Evolutionary conservation across 2,888 invertebrate genomes (phyloP).

Genomic region (Nineta flava): DNA sequence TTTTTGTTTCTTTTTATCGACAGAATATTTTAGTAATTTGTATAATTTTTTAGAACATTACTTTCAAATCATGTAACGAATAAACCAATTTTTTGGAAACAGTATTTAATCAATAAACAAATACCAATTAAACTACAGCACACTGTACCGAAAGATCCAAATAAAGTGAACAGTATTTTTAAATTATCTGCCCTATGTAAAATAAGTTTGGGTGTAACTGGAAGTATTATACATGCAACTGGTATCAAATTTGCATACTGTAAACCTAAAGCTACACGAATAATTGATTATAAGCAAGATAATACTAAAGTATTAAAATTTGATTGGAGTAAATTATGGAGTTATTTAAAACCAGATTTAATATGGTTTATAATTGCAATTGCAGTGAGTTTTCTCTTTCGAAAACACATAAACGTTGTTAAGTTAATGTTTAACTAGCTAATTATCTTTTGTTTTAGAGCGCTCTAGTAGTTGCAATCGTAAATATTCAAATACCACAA

Average conservation of each 20-base stretch:
- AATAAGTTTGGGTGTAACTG: slow-evolving; percentile 4
- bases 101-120: no score
- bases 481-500: slow-evolving; percentile 81
- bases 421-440: neutral
- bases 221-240: neutral
- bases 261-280: slow-evolving; percentile 18
- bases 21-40: no score
- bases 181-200: neutral
- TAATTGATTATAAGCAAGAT: slow-evolving; percentile 20
- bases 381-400: slow-evolving; percentile 39
- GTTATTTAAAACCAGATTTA: slow-evolving; percentile 58
- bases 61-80: no score
- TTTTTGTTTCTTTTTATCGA: no score
- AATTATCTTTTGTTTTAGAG: slow-evolving; percentile 42
- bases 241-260: slow-evolving; percentile 14
- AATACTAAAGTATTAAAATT: slow-evolving; percentile 42
- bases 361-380: slow-evolving; percentile 64
- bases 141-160: no score
- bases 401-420: neutral
- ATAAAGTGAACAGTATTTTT: no score
- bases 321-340: slow-evolving; percentile 61
- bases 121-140: no score
- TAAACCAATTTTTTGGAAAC: no score
- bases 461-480: slow-evolving; percentile 68
- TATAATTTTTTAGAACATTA: no score